Base-by-base conservation (phyloP, 2,797 vertebrate species). In the Myripristis murdjan region DNA sequence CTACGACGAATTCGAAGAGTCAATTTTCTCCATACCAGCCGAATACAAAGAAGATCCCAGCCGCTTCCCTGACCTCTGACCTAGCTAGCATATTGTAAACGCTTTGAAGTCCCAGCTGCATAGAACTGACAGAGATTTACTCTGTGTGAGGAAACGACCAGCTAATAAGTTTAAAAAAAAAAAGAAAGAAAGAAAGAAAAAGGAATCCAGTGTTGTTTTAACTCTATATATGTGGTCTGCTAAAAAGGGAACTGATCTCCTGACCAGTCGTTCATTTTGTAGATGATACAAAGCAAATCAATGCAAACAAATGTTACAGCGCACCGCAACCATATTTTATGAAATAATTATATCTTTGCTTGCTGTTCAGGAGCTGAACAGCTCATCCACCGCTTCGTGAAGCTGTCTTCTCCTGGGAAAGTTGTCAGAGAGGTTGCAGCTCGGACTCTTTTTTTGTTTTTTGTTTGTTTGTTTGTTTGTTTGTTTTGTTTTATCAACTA, bases 21-120 rank as follows among this genome's bases (percentile, higher is more conserved):
- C 96, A 12, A 95, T 97, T 87, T 99, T 99, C 91, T 89, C 89
- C 64, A 96, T 98, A 90, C 97, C 97, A 0, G 81, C 93, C 0
- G 95, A 97, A 63, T 99, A 97, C 93, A 98, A 97, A 91, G 97
- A 99, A 87, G 97, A 98, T 80, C 97, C 97, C 37, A 97, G 96
- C 82, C 96, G 97, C 60, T 99, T 99, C 86, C 97, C 97, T 0
- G 97, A 99, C 87, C 97, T 98, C 86, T 98, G 91, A 91, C 16
- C 26, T 44, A 23, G 6, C 15, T 33, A 31, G 39, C 10, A 15
- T 12, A 31, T 48, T 26, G 49, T 14, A 18, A 39, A 37, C 46
- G 33, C 35, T 23, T 23, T 9, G 12, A 8, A 7, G 24, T 37
- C n/a, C 14, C 15, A 31, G 8, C 15, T 39, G n/a, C 33, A 18